These are phyloP conservation scores for Neocrepidodera transversa DNA, from an alignment of 2,888 invertebrate species.

Conservation along the genomic window DNA sequence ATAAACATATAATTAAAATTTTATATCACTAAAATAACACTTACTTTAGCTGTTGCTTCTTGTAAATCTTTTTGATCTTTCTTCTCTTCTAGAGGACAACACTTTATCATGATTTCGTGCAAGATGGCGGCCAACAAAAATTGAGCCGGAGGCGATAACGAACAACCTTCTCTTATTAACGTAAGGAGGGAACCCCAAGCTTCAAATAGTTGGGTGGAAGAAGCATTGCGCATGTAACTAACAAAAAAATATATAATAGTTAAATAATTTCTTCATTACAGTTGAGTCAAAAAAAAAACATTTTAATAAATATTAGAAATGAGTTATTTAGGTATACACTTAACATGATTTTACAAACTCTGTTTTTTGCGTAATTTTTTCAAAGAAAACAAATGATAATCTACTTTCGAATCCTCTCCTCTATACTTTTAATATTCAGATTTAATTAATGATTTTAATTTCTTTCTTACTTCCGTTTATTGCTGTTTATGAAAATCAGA, in stretches of 20 bases:
- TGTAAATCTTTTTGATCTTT: constrained; percentile 83
- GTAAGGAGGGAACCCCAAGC: constrained; percentile 79
- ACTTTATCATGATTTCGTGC: constrained; percentile 83
- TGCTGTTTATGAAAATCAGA: no score
- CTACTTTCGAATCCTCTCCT: no score
- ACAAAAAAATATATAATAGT: background rate
- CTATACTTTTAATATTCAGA: no score
- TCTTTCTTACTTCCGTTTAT: no score
- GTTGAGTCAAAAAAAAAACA: no score
- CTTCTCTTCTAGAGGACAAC: constrained; percentile 76
- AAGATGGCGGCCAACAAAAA: constrained; percentile 80
- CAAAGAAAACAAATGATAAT: no score
- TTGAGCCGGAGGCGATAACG: constrained; percentile 76
- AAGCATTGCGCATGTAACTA: constrained; percentile 71
- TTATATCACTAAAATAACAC: background rate
- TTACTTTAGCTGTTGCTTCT: constrained; percentile 73
- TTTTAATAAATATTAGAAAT: no score
- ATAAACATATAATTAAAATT: background rate
- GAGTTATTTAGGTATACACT: no score
- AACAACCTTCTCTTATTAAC: constrained; percentile 78
- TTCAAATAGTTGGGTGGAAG: constrained; percentile 74
- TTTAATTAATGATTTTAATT: no score
- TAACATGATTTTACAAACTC: no score
- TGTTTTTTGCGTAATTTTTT: no score
- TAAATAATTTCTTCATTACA: no score